These are phyloP conservation scores for Trachelus stipa DNA, from an alignment of 2,888 invertebrate genomes.

Conservation along the genomic window DNA sequence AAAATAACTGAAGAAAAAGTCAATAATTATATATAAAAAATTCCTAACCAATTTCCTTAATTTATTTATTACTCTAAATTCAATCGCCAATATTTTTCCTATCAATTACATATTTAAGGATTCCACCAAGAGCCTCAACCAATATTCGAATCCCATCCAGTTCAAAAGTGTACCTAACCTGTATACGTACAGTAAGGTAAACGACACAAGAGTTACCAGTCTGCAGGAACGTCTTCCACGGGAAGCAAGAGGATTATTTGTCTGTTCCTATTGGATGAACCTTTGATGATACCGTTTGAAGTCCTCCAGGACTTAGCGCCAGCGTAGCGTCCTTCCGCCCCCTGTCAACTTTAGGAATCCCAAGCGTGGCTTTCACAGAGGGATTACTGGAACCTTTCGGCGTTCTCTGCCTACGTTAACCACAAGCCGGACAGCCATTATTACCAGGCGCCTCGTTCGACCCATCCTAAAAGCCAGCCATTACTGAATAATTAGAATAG, in stretches of 20 bases:
- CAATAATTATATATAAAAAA: neutral
- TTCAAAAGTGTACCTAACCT: neutral
- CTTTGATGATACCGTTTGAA: slow-evolving; percentile 65
- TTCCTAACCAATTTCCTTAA: neutral
- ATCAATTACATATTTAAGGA: neutral
- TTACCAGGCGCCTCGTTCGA: slow-evolving; percentile 50
- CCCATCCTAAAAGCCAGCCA: slow-evolving; percentile 27
- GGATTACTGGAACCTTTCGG: slow-evolving; percentile 59
- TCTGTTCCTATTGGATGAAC: slow-evolving; percentile 54
- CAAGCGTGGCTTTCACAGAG: slow-evolving; percentile 50
- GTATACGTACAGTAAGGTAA: neutral
- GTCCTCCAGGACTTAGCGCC: slow-evolving; percentile 31
- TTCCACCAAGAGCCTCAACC: neutral
- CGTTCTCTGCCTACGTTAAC: slow-evolving; percentile 51
- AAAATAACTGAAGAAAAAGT: neutral
- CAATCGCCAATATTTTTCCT: neutral
- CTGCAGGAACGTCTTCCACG: neutral
- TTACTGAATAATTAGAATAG: slow-evolving; percentile 54
- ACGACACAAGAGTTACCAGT: neutral
- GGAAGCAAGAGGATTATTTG: slow-evolving; percentile 52
- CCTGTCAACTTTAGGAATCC: slow-evolving; percentile 20
- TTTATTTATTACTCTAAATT: neutral
- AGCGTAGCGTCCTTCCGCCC: slow-evolving; percentile 50
- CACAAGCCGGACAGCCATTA: slow-evolving; percentile 62
- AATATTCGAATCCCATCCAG: fast-evolving